These are phyloP conservation scores for Kryptopterus vitreolus DNA, from an alignment of 2,797 vertebrate species.

Conservation along the genomic window DNA sequence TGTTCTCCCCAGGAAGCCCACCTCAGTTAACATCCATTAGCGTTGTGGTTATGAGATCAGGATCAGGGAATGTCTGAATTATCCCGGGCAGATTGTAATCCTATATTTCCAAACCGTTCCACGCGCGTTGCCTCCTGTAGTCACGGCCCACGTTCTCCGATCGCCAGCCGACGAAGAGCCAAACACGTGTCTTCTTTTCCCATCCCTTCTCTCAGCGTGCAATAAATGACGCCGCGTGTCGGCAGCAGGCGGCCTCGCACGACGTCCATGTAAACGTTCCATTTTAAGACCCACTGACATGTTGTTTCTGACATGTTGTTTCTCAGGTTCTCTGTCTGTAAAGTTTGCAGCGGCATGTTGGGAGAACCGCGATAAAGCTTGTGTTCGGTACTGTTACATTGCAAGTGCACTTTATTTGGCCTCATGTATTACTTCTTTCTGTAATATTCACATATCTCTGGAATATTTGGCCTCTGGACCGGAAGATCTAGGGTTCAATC, in stretches of 20 bases:
- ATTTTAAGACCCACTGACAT: not conserved
- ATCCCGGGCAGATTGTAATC: slow-evolving; percentile 38
- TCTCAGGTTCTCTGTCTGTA: too few species aligned
- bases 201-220: not conserved
- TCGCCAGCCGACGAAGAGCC: not conserved
- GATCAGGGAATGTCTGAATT: slow-evolving; percentile 49
- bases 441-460: not conserved
- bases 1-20: slow-evolving; percentile 71
- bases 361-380: too few species aligned
- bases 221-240: not conserved
- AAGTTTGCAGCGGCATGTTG: too few species aligned
- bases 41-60: slow-evolving; percentile 65
- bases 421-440: too few species aligned
- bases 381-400: too few species aligned
- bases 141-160: slow-evolving; percentile 21
- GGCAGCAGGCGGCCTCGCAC: not conserved
- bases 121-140: slow-evolving; percentile 30
- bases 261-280: not conserved
- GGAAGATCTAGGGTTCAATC: too few species aligned
- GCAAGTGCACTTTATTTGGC: too few species aligned
- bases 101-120: slow-evolving; percentile 34
- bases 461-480: too few species aligned
- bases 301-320: not conserved
- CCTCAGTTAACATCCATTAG: slow-evolving; percentile 73
- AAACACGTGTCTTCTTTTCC: not conserved